A percentile compares a stretch with the other conserved stretches of the same genome.
These are phyloP conservation scores for Brachyrhaphis roseni DNA, from an alignment of 2,797 vertebrate genomes.

Conservation along the genomic window DNA sequence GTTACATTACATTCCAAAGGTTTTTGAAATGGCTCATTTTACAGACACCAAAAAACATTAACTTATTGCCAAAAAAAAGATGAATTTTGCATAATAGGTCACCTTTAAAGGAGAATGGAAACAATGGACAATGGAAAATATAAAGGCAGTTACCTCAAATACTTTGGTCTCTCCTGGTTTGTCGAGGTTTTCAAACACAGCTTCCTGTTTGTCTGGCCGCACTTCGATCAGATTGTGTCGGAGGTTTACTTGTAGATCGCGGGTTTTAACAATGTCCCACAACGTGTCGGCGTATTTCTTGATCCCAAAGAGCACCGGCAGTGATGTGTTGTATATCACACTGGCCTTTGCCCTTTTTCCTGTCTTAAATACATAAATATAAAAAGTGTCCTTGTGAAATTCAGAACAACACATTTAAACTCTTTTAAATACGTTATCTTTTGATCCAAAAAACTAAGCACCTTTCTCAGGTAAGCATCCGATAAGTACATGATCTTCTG, in stretches of 20 bases:
- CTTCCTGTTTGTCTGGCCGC: slow-evolving; percentile 89
- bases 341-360: slow-evolving; percentile 91
- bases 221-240: slow-evolving; percentile 91
- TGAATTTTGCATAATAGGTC: too few species aligned
- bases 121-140: not conserved
- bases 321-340: slow-evolving; percentile 91
- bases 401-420: not conserved
- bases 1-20: too few species aligned
- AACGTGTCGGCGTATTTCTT: slow-evolving; percentile 94
- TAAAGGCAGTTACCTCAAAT: slow-evolving; percentile 78
- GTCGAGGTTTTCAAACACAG: slow-evolving; percentile 94
- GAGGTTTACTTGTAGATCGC: slow-evolving; percentile 89
- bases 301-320: slow-evolving; percentile 90
- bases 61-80: too few species aligned
- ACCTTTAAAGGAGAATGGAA: not conserved
- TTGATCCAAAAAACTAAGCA: slow-evolving; percentile 51
- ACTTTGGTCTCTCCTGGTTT: slow-evolving; percentile 88
- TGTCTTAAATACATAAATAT: slow-evolving; percentile 75
- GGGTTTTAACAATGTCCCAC: slow-evolving; percentile 85
- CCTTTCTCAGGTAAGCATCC: slow-evolving; percentile 91
- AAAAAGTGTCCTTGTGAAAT: not conserved
- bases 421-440: not conserved
- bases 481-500: slow-evolving; percentile 99
- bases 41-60: too few species aligned
- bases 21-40: too few species aligned